Conservation (phyloP, 2,888 invertebrate species). For the Callimorpha dominula region DNA sequence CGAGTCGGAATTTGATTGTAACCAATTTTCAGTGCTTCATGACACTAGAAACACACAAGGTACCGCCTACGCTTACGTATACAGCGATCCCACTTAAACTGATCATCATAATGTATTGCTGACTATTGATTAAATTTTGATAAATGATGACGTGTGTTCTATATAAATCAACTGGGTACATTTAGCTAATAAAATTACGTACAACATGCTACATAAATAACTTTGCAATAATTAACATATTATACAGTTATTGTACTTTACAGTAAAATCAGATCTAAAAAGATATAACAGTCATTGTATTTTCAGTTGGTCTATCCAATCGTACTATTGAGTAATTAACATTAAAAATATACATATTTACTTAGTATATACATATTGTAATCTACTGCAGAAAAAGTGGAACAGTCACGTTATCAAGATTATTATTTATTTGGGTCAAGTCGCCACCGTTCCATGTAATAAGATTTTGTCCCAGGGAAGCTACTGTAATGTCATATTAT, state of each 20-base stretch:
- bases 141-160: not conserved
- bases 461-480: conserved; percentile 4
- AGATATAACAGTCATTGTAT: not conserved
- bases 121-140: not conserved
- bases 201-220: not conserved
- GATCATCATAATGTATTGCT: not conserved
- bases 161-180: not conserved
- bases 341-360: not conserved
- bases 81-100: not conserved
- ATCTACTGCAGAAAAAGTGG: conserved; percentile 13
- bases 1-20: not conserved
- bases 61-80: not conserved
- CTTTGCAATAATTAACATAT: not conserved
- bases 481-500: conserved; percentile 12
- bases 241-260: not conserved
- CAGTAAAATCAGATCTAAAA: not conserved
- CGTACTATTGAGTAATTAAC: not conserved
- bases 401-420: conserved; percentile 16
- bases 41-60: not conserved
- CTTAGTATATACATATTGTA: not conserved
- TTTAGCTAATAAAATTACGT: too few species aligned
- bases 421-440: conserved; percentile 23
- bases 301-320: not conserved
- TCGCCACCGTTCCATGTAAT: conserved; percentile 18
- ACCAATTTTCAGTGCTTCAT: not conserved